A percentile compares a stretch with the other conserved stretches of the same genome.
phyloP scores from a whole-genome alignment of 2,113 vertebrate genomes.

The Bungarus multicinctus region DNA sequence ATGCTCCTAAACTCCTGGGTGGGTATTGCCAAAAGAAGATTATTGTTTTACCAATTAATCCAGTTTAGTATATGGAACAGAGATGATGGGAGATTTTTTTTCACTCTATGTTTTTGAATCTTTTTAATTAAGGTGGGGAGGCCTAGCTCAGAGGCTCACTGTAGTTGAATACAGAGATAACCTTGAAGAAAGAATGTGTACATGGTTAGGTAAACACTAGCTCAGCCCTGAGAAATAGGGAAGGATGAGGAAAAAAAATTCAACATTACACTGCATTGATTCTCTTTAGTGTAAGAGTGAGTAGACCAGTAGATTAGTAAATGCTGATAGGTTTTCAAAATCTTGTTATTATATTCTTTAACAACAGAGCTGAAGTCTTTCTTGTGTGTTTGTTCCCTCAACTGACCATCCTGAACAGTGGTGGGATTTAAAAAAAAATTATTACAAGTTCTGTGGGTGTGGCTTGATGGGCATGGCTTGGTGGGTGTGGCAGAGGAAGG shows the following conservation, averaged over 20 bases:
- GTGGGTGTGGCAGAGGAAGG: too few species aligned
- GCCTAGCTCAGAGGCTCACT: neutral
- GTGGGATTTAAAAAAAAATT: too few species aligned
- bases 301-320: neutral
- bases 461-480: too few species aligned
- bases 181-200: neutral
- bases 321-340: neutral
- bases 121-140: neutral
- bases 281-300: neutral
- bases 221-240: neutral
- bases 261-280: neutral
- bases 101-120: neutral
- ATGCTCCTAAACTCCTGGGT: neutral
- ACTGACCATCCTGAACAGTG: too few species aligned
- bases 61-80: neutral
- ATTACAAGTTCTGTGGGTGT: too few species aligned
- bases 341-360: neutral
- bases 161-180: neutral
- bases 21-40: neutral
- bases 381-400: neutral
- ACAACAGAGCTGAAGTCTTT: neutral
- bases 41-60: neutral
- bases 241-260: neutral
- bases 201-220: neutral
- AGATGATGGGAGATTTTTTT: neutral